Evolutionary conservation across 1,140 invertebrate genomes (phyloP), one percentile per base, ranked within the genome.

Genomic region (Drosophila kurseongensis): DNA sequence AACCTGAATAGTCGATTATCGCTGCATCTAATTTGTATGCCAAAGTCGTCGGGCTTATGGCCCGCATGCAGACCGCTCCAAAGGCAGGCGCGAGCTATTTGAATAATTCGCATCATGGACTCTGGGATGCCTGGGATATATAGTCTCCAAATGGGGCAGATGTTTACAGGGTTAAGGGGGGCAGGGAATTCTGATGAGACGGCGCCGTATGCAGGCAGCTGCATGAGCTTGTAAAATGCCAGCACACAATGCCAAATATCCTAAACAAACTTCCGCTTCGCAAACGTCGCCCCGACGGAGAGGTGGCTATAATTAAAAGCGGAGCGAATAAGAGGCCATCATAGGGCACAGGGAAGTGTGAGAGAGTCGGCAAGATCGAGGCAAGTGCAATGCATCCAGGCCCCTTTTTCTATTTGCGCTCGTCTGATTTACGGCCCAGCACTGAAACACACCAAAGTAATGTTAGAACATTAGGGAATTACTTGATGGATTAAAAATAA

Each of bases 221-320:
- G 83, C 61, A 57, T 74, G 72, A 59, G 74, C 55, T 67, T 76
- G 73, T 76, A 67, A 54, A 65, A 52, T 76, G 45, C 44, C 65
- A 59, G 42, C 63, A 44, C 52, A 82, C 79, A 82, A 74, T 81
- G 79, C 74, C 79, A 82, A 82, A 83, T 75, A 86, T 83, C 83
- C 82, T 88, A 89, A 86, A 86, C 83, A 86, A 86, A 86, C 84
- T 86, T 86, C 83, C 83, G 84, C 80, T 80, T 79, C 45, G 44
- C 44, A 57, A 59, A 54, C 36, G 69, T 54, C 35, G 68, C 50
- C 71, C 44, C 78, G 71, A 75, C 63, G 35, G 12, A 77, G 41
- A 63, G 63, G 71, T 67, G 60, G 59, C 79, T 86, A 88, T 86
- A 86, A 86, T 86, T 86, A 86, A 75, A 65, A 65, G 56, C 66